phyloP scores from a whole-genome alignment of 1,140 invertebrate species.

The Drosophila kohkoa region DNA sequence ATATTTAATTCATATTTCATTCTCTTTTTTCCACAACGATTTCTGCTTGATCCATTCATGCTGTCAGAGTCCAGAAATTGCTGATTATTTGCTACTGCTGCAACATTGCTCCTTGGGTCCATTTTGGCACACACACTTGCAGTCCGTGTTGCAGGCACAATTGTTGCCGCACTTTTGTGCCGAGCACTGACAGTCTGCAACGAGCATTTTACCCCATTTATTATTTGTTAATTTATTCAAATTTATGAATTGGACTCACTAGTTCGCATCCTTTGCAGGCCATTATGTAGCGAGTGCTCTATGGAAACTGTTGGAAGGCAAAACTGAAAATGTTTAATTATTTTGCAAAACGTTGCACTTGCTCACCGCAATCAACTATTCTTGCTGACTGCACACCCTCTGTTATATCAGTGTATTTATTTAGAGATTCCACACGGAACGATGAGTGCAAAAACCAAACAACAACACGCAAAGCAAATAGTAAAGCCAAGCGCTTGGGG shows the following conservation, averaged over 20 bases:
- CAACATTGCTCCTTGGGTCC: slow-evolving; percentile 73
- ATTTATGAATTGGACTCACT: slow-evolving; percentile 48
- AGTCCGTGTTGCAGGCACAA: slow-evolving; percentile 65
- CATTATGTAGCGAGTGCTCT: slow-evolving; percentile 39
- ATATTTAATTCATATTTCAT: slow-evolving; percentile 7
- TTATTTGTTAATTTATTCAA: slow-evolving; percentile 29
- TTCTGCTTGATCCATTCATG: slow-evolving; percentile 1
- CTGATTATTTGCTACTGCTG: slow-evolving; percentile 57
- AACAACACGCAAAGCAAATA: slow-evolving; percentile 4
- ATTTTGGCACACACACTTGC: slow-evolving; percentile 64
- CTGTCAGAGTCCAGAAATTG: not conserved
- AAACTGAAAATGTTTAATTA: slow-evolving; percentile 11
- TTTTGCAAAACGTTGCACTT: slow-evolving; percentile 39
- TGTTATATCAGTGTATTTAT: slow-evolving; percentile 39
- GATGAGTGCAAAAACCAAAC: slow-evolving; percentile 63
- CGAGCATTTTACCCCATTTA: slow-evolving; percentile 1
- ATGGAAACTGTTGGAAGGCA: not conserved
- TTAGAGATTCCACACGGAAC: not conserved
- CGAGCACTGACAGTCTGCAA: slow-evolving; percentile 64
- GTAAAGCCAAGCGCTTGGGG: slow-evolving; percentile 14
- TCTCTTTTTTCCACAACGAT: slow-evolving; percentile 1
- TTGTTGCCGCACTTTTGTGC: slow-evolving; percentile 60
- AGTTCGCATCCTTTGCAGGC: slow-evolving; percentile 67
- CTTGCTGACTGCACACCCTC: slow-evolving; percentile 19
- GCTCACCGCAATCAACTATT: slow-evolving; percentile 38